These are phyloP conservation scores for Berghia stephanieae DNA, from an alignment of 1,140 invertebrate genomes.

Conservation along the genomic window DNA sequence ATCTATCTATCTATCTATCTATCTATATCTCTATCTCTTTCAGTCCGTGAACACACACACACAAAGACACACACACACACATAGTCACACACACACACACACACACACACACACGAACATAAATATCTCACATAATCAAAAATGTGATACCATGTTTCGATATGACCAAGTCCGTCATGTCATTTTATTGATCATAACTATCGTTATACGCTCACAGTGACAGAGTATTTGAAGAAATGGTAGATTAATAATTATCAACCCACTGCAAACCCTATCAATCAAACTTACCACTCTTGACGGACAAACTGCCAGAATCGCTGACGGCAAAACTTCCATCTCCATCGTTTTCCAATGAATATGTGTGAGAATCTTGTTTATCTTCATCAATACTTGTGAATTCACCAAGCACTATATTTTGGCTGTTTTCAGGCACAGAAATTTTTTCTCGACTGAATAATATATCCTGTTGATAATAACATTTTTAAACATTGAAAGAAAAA, in stretches of 20 bases:
- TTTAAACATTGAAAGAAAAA: too few relatives aligned
- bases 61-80: too few relatives aligned
- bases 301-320: conserved; percentile 30
- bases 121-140: not conserved
- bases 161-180: too few relatives aligned
- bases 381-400: conserved; percentile 34
- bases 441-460: conserved; percentile 29
- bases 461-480: conserved; percentile 17
- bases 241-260: too few relatives aligned
- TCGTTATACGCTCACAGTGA: too few relatives aligned
- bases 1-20: too few relatives aligned
- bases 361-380: conserved; percentile 32
- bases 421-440: conserved; percentile 37
- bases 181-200: too few relatives aligned
- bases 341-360: conserved; percentile 29
- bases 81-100: conserved; percentile 4
- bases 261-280: too few relatives aligned
- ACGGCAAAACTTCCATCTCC: conserved; percentile 34
- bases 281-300: conserved; percentile 29
- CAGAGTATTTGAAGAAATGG: too few relatives aligned
- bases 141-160: too few relatives aligned
- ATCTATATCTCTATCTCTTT: too few relatives aligned
- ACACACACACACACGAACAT: not conserved
- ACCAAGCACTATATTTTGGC: conserved; percentile 34
- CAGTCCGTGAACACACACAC: too few relatives aligned